These are phyloP conservation scores for Lasioglossum baleicum DNA, from an alignment of 1,140 invertebrate species.

Conservation along the genomic window DNA sequence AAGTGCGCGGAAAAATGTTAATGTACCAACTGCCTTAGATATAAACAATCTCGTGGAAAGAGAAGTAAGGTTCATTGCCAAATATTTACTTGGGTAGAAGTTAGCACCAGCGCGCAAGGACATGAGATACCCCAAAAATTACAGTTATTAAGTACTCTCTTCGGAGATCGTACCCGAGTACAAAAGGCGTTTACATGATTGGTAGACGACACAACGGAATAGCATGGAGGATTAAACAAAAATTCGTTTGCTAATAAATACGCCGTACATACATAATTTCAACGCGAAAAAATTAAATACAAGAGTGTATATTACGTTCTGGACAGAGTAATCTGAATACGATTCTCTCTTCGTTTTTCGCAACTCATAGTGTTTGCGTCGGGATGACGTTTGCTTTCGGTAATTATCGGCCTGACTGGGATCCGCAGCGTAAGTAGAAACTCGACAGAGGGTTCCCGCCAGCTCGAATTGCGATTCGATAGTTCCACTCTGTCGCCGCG, in stretches of 20 bases:
- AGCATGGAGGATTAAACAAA: background rate
- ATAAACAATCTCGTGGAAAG: too few relatives aligned
- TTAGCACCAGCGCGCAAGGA: background rate
- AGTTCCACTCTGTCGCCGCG: background rate
- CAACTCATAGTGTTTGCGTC: background rate
- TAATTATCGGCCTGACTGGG: background rate
- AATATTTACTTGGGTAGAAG: too few relatives aligned
- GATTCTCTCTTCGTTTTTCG: background rate
- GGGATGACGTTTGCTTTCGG: background rate
- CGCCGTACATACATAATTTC: background rate
- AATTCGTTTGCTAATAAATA: background rate
- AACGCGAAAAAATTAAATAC: background rate
- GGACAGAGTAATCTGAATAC: slow-evolving; percentile 15
- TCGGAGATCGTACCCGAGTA: background rate
- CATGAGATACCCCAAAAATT: background rate
- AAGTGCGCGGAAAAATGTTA: too few relatives aligned
- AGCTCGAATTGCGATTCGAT: background rate
- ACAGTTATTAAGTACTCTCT: background rate
- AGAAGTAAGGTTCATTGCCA: too few relatives aligned
- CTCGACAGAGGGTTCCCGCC: background rate
- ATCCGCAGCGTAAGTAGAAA: background rate
- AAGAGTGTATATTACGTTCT: background rate
- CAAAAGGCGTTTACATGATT: background rate
- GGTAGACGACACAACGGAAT: background rate
- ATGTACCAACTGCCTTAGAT: too few relatives aligned